phyloP scores from a whole-genome alignment of 2,888 invertebrate species.

The Pseudococcus jackbeardsleyi region DNA sequence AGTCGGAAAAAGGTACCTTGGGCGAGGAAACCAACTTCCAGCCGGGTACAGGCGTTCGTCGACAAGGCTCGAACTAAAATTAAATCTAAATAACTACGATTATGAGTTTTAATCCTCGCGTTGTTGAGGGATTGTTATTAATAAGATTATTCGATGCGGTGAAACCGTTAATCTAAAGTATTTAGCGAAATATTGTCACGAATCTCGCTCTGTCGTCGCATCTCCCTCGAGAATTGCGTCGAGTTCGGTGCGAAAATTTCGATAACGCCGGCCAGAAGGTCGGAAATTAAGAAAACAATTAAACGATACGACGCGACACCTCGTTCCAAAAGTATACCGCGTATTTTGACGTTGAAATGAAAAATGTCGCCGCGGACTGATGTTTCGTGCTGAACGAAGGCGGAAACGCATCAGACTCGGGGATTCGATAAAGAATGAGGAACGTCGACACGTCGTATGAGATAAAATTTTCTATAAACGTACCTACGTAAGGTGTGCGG shows the following conservation, averaged over 20 bases:
- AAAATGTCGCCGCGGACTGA: neutral
- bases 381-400: neutral
- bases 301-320: neutral
- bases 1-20: neutral
- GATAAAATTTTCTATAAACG: slow-evolving; percentile 23
- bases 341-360: slow-evolving; percentile 26
- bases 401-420: neutral
- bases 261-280: neutral
- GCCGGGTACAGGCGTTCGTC: neutral
- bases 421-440: neutral
- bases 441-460: neutral
- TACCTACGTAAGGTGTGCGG: neutral
- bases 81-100: neutral
- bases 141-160: slow-evolving; percentile 25
- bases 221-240: neutral
- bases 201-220: neutral
- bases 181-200: slow-evolving; percentile 49
- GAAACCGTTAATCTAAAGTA: slow-evolving; percentile 31
- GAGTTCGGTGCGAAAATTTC: slow-evolving; percentile 3
- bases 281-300: slow-evolving; percentile 22
- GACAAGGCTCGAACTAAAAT: neutral
- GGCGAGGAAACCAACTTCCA: neutral
- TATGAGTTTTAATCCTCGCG: slow-evolving; percentile 29
- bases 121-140: slow-evolving; percentile 43
- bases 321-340: neutral